phyloP scores from a whole-genome alignment of 30 jellyfish, hydroid and myxozoan genomes.

The Pseudorhiza aurosa region DNA sequence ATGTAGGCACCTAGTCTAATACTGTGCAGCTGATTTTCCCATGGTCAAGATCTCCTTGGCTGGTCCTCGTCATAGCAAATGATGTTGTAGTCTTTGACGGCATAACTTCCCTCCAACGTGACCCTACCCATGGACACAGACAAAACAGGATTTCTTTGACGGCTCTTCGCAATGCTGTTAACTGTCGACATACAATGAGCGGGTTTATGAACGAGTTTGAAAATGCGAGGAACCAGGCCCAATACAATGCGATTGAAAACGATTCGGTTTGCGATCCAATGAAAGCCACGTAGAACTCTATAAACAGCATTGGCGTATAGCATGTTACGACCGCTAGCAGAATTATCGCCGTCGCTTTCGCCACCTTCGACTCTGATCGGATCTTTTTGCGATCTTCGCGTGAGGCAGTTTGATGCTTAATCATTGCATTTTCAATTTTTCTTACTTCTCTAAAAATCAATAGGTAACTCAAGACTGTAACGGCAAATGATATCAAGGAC shows the following conservation, averaged over 20 bases:
- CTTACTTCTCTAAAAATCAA: constrained; percentile 41
- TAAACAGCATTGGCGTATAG: constrained; percentile 39
- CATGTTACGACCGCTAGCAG: constrained; percentile 21
- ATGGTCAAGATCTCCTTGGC: constrained; percentile 2
- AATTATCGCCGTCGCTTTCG: constrained; percentile 56
- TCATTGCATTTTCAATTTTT: constrained; percentile 51
- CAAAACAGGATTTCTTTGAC: neutral
- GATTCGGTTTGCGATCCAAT: neutral
- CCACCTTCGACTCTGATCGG: constrained; percentile 53
- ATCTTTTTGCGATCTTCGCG: constrained; percentile 32
- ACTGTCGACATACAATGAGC: constrained; percentile 47
- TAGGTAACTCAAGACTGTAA: constrained; percentile 7
- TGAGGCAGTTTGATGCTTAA: constrained; percentile 19
- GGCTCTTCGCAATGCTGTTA: constrained; percentile 13
- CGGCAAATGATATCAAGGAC: neutral
- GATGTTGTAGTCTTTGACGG: neutral
- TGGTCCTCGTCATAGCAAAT: neutral
- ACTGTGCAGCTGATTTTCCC: neutral
- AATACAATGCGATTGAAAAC: constrained; percentile 7
- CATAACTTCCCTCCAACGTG: neutral
- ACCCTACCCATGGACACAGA: neutral
- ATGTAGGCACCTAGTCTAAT: neutral
- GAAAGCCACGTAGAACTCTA: constrained; percentile 39
- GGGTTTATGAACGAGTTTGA: constrained; percentile 42
- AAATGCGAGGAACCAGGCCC: constrained; percentile 47